phyloP scores from a whole-genome alignment of 2,888 invertebrate species.

The Papilio protenor region DNA sequence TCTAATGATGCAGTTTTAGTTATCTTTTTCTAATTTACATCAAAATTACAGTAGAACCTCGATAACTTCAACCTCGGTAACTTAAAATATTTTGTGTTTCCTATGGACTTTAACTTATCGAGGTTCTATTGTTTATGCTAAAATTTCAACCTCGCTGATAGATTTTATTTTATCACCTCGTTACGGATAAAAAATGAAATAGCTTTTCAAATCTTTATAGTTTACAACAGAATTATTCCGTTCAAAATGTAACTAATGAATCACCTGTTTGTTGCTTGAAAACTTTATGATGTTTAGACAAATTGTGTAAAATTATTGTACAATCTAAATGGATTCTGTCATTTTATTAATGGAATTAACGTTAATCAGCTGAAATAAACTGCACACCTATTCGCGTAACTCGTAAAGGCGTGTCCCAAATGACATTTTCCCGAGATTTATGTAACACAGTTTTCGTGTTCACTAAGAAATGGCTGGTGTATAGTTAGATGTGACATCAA shows the following conservation, averaged over 20 bases:
- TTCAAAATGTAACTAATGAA: background rate
- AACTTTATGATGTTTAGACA: background rate
- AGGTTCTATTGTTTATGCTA: background rate
- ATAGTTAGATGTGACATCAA: conserved; percentile 61
- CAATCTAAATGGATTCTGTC: conserved; percentile 26
- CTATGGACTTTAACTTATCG: too few species aligned
- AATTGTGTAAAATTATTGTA: background rate
- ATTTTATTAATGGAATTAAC: conserved; percentile 24
- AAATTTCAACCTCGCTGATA: background rate
- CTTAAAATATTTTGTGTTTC: too few species aligned
- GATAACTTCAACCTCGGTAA: too few species aligned
- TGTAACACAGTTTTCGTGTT: conserved; percentile 45
- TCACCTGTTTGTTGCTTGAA: background rate
- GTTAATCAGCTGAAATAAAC: conserved; percentile 37
- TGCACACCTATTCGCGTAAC: conserved; percentile 38
- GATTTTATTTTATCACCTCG: too few species aligned
- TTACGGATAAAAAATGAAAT: too few species aligned
- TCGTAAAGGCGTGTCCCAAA: conserved; percentile 41
- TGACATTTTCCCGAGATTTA: conserved; percentile 43
- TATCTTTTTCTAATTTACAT: background rate
- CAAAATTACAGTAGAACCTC: too few species aligned
- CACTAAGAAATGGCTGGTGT: conserved; percentile 49
- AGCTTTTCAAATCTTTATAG: too few species aligned
- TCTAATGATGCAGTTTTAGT: background rate
- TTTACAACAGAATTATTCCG: background rate